Base-by-base conservation (phyloP, 2,888 invertebrate genomes). In the Xylota sylvarum region DNA sequence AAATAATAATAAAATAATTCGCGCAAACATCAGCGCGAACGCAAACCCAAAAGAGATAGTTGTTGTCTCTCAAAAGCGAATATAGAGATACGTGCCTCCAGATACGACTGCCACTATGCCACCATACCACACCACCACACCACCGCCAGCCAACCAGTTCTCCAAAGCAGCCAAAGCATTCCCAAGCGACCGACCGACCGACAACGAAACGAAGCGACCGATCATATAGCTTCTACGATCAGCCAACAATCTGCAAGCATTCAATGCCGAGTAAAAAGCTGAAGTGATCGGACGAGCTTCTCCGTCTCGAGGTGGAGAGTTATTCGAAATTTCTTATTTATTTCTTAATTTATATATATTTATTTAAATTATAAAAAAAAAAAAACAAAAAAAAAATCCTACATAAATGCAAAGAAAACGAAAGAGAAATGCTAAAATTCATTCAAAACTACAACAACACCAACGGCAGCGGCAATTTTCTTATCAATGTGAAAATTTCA, bases 221-320 rank as follows among this genome's bases (percentile, higher is more conserved):
- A 48, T 58, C 56, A n/a, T 19, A 19, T 58, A 70, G 77, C 86
- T 78, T 69, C 86, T n/a, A 82, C 64, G 86, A 72, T 82, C 73
- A 14, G 50, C 69, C 69, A 82, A 60, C 86, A 62, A 81, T 86
- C 82, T 86, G 77, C 82, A 76, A 86, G 56, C 78, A 82, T 60
- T 86, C 82, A 86, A 86, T 86, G 86, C 82, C 86, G 86, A 86
- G 86, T 86, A 86, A 86, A 86, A 86, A 86, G 86, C 82, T 86
- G 86, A 86, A 86, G 86, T 86, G 86, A 86, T 81, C 86, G 82
- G 86, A 86, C 86, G 82, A 78, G 82, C 77, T 82, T 72, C 72
- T 86, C 82, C 86, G 86, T 82, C 76, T 86, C 82, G 86, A 82
- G 48, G 72, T 79, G 73, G 79, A 84, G 84, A 69, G 43, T 83